A percentile compares a stretch with the other conserved stretches of the same genome.
These are phyloP conservation scores for Eptatretus atami DNA, from an alignment of 2,797 vertebrate species.

Conservation along the genomic window DNA sequence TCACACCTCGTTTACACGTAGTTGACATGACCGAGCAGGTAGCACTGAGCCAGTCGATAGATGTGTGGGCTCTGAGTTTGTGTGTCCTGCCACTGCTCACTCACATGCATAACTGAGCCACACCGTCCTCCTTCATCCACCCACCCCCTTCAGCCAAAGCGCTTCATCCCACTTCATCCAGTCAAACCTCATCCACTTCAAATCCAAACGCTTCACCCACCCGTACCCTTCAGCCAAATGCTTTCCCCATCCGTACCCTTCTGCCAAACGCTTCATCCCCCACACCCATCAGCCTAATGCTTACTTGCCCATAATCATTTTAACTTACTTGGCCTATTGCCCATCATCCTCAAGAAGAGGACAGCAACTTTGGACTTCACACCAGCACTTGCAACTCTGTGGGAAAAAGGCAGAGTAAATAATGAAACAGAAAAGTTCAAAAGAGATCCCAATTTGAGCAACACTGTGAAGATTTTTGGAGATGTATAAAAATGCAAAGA, in stretches of 20 bases:
- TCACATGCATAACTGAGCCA: not conserved
- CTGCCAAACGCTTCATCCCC: not conserved
- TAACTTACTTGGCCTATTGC: slow-evolving; percentile 45
- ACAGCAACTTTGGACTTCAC: slow-evolving; percentile 74
- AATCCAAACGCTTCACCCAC: too few species aligned
- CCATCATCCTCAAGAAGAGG: slow-evolving; percentile 53
- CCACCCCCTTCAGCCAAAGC: too few species aligned
- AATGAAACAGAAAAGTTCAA: not conserved
- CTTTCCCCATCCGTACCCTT: not conserved
- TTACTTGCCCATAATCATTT: too few species aligned
- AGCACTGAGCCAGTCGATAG: slow-evolving; percentile 68
- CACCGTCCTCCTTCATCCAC: too few species aligned
- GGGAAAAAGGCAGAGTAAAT: not conserved
- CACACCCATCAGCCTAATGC: too few species aligned
- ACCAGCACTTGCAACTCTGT: slow-evolving; percentile 61
- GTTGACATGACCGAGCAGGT: slow-evolving; percentile 58
- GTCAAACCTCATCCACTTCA: too few species aligned
- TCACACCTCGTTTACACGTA: slow-evolving; percentile 60
- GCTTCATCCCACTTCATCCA: too few species aligned
- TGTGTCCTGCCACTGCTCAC: slow-evolving; percentile 38
- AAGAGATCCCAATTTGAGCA: not conserved
- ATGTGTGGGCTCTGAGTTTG: slow-evolving; percentile 58
- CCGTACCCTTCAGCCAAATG: not conserved
- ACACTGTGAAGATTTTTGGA: not conserved
- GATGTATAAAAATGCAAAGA: not conserved